These are phyloP conservation scores for Cotesia congregata DNA, from an alignment of 2,888 invertebrate genomes.

Conservation along the genomic window DNA sequence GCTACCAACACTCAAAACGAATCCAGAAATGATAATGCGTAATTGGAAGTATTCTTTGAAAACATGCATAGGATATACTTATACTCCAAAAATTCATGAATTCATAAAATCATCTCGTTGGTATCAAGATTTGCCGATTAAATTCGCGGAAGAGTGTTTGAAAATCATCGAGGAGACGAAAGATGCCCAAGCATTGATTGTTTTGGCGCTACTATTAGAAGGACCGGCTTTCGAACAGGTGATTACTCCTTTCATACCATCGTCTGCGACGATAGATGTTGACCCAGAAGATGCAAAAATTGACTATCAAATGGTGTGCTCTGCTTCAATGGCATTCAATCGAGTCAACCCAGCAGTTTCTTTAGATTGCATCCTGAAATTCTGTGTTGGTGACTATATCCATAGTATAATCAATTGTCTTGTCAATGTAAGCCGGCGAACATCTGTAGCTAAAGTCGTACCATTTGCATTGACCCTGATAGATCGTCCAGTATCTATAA, in stretches of 20 bases:
- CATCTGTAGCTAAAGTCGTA: slow-evolving; percentile 48
- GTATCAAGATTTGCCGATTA: slow-evolving; percentile 60
- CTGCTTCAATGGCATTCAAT: slow-evolving; percentile 46
- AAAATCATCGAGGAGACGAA: slow-evolving; percentile 25
- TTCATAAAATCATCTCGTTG: slow-evolving; percentile 57
- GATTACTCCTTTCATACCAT: slow-evolving; percentile 53
- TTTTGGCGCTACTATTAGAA: slow-evolving; percentile 53
- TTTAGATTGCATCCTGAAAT: slow-evolving; percentile 44
- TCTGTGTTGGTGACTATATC: slow-evolving; percentile 57
- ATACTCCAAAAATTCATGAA: not conserved
- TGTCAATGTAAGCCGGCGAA: slow-evolving; percentile 51
- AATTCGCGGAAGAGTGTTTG: slow-evolving; percentile 46
- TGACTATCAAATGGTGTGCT: slow-evolving; percentile 3
- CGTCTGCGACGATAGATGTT: slow-evolving; percentile 46
- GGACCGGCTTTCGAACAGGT: slow-evolving; percentile 50
- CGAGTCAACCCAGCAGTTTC: slow-evolving; percentile 60
- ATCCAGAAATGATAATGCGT: slow-evolving; percentile 30
- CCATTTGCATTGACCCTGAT: slow-evolving; percentile 49
- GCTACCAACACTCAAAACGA: not conserved
- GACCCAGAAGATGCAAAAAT: slow-evolving; percentile 40
- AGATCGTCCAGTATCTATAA: slow-evolving; percentile 55
- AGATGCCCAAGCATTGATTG: not conserved
- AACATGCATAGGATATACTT: not conserved
- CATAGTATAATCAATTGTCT: slow-evolving; percentile 41
- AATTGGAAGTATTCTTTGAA: slow-evolving; percentile 47